Evolutionary conservation across 1,140 invertebrate genomes (phyloP).

Genomic region (Phenacoccus solenopsis): DNA sequence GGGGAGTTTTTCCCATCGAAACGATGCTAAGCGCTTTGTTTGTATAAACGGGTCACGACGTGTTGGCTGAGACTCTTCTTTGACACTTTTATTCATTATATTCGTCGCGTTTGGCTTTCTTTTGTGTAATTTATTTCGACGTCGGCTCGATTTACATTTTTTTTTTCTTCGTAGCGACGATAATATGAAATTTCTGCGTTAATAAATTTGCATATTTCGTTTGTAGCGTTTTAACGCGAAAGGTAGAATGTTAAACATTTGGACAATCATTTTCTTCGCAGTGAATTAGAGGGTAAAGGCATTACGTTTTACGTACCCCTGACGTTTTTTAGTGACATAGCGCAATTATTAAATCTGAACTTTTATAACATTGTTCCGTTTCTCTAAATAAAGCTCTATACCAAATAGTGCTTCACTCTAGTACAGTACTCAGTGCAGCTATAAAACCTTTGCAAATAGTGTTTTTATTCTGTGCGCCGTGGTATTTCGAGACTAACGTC

Average conservation of each 20-base stretch:
- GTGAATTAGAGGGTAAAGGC: too few relatives aligned
- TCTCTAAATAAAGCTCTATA: conserved; percentile 9
- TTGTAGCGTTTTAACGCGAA: too few relatives aligned
- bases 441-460: conserved; percentile 14
- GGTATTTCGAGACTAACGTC: conserved; percentile 3
- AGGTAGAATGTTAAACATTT: too few relatives aligned
- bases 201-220: background rate
- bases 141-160: background rate
- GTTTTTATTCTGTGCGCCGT: conserved; percentile 9
- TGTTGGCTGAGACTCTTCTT: too few relatives aligned
- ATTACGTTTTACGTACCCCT: conserved; percentile 9
- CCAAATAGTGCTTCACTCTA: background rate
- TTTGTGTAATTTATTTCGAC: too few relatives aligned
- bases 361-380: conserved; percentile 18
- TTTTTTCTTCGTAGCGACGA: background rate
- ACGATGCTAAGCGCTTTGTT: too few relatives aligned
- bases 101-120: too few relatives aligned
- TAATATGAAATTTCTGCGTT: background rate
- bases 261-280: too few relatives aligned
- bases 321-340: conserved; percentile 8
- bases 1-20: too few relatives aligned
- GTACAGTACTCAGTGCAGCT: conserved; percentile 10
- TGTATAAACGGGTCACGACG: too few relatives aligned
- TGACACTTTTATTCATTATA: too few relatives aligned
- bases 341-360: conserved; percentile 16